phyloP scores from a whole-genome alignment of 2,797 vertebrate species.

The Melanotaenia nigrans region DNA sequence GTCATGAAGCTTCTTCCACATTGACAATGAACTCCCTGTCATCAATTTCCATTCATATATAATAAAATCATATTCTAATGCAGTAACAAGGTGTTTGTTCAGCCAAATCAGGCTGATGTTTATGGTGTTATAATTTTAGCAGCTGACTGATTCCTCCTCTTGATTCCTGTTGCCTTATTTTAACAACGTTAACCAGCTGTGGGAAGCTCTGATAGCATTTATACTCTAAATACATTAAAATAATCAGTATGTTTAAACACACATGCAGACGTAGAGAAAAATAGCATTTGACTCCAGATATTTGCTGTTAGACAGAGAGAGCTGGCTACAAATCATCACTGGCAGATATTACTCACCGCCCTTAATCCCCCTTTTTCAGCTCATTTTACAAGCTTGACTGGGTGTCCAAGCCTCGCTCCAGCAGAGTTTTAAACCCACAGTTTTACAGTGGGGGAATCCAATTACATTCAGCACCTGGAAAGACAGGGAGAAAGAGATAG shows the following conservation, averaged over 20 bases:
- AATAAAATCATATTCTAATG: too few species aligned
- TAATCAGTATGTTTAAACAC: neutral
- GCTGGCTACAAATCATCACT: constrained; percentile 2
- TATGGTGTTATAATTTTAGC: neutral
- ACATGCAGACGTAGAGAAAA: neutral
- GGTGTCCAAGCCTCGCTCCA: constrained; percentile 16
- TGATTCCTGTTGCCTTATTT: neutral
- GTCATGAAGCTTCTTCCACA: too few species aligned
- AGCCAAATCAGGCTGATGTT: neutral
- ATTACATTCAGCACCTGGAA: constrained; percentile 63
- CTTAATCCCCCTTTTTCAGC: constrained; percentile 19
- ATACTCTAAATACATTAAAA: neutral
- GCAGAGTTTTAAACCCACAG: constrained; percentile 51
- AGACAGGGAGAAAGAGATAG: constrained; percentile 47
- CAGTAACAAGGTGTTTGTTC: neutral
- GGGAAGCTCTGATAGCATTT: neutral
- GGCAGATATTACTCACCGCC: neutral
- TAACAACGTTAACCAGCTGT: neutral
- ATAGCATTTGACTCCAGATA: neutral
- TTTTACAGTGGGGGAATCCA: constrained; percentile 71
- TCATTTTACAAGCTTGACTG: constrained; percentile 45
- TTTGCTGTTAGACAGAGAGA: neutral
- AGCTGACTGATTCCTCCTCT: too few species aligned
- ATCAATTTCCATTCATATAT: too few species aligned
- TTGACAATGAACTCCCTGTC: too few species aligned